Evolutionary conservation across 2,888 invertebrate genomes (phyloP).

Genomic region (Ochropacha duplaris): DNA sequence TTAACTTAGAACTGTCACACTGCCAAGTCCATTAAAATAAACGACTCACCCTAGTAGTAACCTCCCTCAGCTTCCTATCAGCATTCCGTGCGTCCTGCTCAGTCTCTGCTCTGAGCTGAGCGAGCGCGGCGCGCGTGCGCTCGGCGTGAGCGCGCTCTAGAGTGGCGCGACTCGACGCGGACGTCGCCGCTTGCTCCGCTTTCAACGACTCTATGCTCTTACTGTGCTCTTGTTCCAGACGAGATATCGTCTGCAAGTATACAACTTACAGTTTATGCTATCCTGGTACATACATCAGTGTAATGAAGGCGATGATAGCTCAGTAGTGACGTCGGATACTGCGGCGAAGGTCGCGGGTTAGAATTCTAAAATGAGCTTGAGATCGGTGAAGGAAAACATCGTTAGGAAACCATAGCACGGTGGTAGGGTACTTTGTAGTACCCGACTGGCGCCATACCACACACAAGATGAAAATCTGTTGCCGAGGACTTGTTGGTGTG

Average conservation of each 20-base stretch:
- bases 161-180: constrained; percentile 48
- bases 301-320: too few species aligned
- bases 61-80: constrained; percentile 65
- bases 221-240: constrained; percentile 54
- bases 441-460: too few species aligned
- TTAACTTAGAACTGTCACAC: too few species aligned
- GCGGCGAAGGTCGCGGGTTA: too few species aligned
- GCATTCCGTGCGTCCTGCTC: constrained; percentile 58
- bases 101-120: constrained; percentile 58
- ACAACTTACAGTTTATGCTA: neutral
- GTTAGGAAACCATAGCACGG: too few species aligned
- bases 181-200: constrained; percentile 42
- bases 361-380: too few species aligned
- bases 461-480: too few species aligned
- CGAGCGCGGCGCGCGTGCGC: constrained; percentile 59
- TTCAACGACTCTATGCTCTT: constrained; percentile 52
- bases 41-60: constrained; percentile 55
- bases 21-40: neutral
- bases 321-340: too few species aligned
- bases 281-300: too few species aligned
- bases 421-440: too few species aligned
- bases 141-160: constrained; percentile 65
- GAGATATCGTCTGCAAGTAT: constrained; percentile 50
- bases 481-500: too few species aligned
- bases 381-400: too few species aligned